These are phyloP conservation scores for Melanerpes formicivorus DNA, from an alignment of 2,113 vertebrate species.

Conservation along the genomic window DNA sequence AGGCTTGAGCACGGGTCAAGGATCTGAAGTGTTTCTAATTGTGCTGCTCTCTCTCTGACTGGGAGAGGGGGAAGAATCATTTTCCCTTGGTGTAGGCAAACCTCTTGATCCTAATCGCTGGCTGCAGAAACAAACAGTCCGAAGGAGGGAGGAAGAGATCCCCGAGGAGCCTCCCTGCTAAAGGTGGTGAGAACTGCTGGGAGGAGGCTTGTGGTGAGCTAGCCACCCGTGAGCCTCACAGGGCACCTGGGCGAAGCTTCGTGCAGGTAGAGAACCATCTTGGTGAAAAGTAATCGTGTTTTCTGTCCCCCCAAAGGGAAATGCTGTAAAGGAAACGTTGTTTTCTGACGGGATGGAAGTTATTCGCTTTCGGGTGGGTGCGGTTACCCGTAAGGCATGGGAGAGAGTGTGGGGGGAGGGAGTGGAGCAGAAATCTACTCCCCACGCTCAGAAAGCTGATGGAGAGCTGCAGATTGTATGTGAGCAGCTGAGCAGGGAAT, in stretches of 20 bases:
- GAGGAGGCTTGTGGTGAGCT: accelerated
- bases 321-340: background rate
- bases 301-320: background rate
- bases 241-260: background rate
- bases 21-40: background rate
- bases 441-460: background rate
- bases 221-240: background rate
- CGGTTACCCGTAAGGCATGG: background rate
- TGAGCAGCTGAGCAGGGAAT: background rate
- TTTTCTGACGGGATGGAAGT: background rate
- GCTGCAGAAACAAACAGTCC: constrained; percentile 24
- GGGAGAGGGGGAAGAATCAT: background rate
- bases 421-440: accelerated
- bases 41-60: background rate
- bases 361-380: accelerated
- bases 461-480: background rate
- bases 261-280: accelerated
- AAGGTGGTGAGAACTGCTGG: background rate
- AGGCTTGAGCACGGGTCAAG: background rate
- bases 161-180: background rate
- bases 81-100: background rate
- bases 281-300: background rate
- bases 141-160: background rate
- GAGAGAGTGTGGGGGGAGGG: background rate
- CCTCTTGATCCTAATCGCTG: background rate